phyloP scores from a whole-genome alignment of 2,113 vertebrate species.

The Alethe diademata region DNA sequence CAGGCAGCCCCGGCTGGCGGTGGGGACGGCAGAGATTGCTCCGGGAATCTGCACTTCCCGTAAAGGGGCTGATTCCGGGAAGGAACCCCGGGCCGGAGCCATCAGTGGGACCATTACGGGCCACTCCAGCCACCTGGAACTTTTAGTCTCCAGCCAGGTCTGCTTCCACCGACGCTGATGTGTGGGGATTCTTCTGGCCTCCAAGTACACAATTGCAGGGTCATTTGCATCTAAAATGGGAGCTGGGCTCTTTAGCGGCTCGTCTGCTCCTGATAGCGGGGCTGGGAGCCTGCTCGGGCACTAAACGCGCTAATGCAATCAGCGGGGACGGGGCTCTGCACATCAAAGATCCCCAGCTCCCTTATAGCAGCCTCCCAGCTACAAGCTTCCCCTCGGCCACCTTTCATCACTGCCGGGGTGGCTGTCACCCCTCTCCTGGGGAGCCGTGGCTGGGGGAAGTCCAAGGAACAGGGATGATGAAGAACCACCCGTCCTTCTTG shows the following conservation, averaged over 20 bases:
- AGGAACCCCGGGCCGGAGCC: neutral
- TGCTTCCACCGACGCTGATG: neutral
- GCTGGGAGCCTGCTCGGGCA: neutral
- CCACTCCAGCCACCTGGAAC: neutral
- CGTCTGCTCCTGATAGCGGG: slow-evolving; percentile 22
- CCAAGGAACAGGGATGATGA: neutral
- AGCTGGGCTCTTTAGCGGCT: slow-evolving; percentile 17
- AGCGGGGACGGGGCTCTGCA: neutral
- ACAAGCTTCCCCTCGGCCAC: neutral
- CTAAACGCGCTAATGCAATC: slow-evolving; percentile 59
- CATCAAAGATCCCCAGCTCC: slow-evolving; percentile 28
- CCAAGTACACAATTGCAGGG: slow-evolving; percentile 44
- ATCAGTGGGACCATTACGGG: slow-evolving; percentile 15
- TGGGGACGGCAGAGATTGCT: neutral
- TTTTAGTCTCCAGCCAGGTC: neutral
- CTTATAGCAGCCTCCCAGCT: neutral
- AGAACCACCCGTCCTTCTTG: neutral
- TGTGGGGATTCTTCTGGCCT: neutral
- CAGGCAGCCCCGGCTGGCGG: neutral
- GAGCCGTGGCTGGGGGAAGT: neutral
- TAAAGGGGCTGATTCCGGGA: slow-evolving; percentile 20
- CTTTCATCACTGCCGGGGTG: neutral
- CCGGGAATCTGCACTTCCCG: neutral
- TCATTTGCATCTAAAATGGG: slow-evolving; percentile 56
- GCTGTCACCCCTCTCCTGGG: neutral